Percentiles rank a stretch among this genome's conserved stretches.
Conservation (phyloP, 2,888 invertebrate genomes). For the Bruchidius siliquastri region DNA sequence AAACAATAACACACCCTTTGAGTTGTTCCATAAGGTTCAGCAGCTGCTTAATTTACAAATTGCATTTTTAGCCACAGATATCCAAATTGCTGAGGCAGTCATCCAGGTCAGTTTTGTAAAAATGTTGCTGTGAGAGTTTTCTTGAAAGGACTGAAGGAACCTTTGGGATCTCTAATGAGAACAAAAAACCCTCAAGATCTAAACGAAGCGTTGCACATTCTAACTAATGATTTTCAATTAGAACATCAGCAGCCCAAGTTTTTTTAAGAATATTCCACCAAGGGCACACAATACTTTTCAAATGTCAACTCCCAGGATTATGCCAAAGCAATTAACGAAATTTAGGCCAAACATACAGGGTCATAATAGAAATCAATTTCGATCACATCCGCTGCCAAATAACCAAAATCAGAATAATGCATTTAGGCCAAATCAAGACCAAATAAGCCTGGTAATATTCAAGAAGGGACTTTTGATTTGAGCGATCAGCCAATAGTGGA, state of each 20-base stretch:
- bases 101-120: too few species aligned
- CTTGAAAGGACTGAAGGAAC: slow-evolving; percentile 8
- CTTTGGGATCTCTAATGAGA: slow-evolving; percentile 11
- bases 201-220: not conserved
- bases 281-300: slow-evolving; percentile 5
- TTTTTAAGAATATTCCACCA: slow-evolving; percentile 4
- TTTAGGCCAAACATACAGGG: not conserved
- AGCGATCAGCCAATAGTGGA: slow-evolving; percentile 6
- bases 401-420: not conserved
- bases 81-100: not conserved
- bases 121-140: slow-evolving; percentile 8
- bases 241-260: slow-evolving; percentile 1
- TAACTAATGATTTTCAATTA: slow-evolving; percentile 5
- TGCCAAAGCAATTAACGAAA: slow-evolving; percentile 6
- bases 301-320: slow-evolving; percentile 7
- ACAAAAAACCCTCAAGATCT: slow-evolving; percentile 9
- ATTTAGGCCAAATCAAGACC: not conserved
- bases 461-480: slow-evolving; percentile 6
- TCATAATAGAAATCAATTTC: slow-evolving; percentile 6
- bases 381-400: not conserved
- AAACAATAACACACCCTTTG: slow-evolving; percentile 15
- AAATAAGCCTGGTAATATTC: slow-evolving; percentile 2
- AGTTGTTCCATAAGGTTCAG: slow-evolving; percentile 15
- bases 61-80: not conserved
- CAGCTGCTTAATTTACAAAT: slow-evolving; percentile 10